These are phyloP conservation scores for Thamnophis elegans DNA, from an alignment of 2,797 vertebrate genomes.

Conservation along the genomic window DNA sequence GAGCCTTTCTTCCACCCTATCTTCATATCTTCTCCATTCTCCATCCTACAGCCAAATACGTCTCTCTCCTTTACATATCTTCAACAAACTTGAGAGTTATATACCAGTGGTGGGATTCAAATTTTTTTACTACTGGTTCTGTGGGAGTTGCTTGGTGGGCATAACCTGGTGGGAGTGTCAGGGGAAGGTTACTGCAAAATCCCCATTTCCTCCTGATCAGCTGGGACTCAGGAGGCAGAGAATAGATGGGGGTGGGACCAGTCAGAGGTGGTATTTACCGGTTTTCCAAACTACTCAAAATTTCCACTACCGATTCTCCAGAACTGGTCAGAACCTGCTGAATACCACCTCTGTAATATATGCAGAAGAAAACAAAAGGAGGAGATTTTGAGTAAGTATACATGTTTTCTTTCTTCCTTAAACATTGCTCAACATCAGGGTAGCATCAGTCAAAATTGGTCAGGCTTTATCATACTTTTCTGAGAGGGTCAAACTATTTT, in stretches of 20 bases:
- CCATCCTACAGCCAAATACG: not conserved
- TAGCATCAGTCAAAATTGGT: not conserved
- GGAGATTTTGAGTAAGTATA: not conserved
- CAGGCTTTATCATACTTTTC: not conserved
- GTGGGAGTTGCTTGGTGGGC: no score
- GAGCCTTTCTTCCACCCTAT: not conserved
- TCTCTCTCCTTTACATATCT: not conserved
- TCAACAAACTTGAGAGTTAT: not conserved
- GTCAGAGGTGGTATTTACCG: no score
- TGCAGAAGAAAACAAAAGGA: not conserved
- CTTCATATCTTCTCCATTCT: not conserved
- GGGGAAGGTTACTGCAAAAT: no score
- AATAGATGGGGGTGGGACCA: no score
- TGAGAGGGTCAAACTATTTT: not conserved
- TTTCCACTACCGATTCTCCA: no score
- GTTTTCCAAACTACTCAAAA: no score
- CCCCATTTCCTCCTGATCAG: no score
- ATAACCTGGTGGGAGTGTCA: no score
- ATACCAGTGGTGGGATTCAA: not conserved
- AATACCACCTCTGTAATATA: not conserved
- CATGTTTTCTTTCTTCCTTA: not conserved
- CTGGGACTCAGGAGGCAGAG: no score
- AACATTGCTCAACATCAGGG: not conserved
- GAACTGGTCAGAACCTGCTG: no score
- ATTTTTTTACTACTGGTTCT: no score